Base-by-base conservation (phyloP, 2,888 invertebrate species). In the Argyresthia goedartella region DNA sequence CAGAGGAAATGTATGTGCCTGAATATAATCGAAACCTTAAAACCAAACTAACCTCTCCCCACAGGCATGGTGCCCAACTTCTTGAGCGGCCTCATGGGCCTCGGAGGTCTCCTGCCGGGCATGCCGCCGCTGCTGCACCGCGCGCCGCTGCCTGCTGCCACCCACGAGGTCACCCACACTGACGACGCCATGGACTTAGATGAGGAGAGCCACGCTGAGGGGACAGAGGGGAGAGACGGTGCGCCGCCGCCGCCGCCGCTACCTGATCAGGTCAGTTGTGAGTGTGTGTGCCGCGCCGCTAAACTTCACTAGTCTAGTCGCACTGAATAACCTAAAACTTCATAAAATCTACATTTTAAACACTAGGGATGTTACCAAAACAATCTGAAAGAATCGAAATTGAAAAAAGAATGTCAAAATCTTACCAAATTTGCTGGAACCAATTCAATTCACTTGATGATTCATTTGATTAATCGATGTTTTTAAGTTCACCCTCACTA, bases 111-210 rank as follows among this genome's bases (percentile, higher is more conserved):
- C 71, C 71, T 48, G 47, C 47, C 52, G 35, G 33, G 25, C 50
- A 25, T 52, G 41, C 49, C 39, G 11, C 11, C 53, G 33, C 52
- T 14, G 55, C 60, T 54, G 46, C 57, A 49, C 49, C 49, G 42
- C 50, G 58, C 60, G 49, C 59, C 53, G 10, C 56, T 55, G 51
- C 53, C 56, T 45, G 53, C 58, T 4, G 54, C 47, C 15, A 54
- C 45, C 46, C 53, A 50, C 0, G 58, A 67, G n/a, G 57, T 63
- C 10, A 57, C 54, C 0, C 65, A 60, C 48, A 64, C 88, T 49
- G 92, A 92, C 52, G 94, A 94, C 64, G 92, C 92, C 52, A 94
- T 94, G 94, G 94, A 94, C 59, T 88, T 94, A 44, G 94, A 94
- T 71, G 91, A 91, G 71, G 88, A 76, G 55, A 81, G 84, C 57